These are phyloP conservation scores for Candidula unifasciata DNA, from an alignment of 2,888 invertebrate genomes.

Conservation along the genomic window DNA sequence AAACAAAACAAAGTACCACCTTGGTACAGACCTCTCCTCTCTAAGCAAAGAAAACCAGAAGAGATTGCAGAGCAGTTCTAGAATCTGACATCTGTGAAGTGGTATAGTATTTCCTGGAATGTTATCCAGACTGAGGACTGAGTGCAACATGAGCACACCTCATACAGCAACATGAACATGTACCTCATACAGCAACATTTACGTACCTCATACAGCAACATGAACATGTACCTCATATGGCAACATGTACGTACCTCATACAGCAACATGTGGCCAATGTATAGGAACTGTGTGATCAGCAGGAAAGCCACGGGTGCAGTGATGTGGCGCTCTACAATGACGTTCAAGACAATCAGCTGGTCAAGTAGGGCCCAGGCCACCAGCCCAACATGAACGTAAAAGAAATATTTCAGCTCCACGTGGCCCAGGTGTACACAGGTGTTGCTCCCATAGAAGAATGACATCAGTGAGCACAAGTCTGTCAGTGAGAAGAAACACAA, in stretches of 20 bases:
- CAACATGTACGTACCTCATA: constrained; percentile 31
- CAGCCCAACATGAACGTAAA: constrained; percentile 48
- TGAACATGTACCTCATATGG: background rate
- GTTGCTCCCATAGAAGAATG: constrained; percentile 42
- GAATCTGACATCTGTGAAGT: no score
- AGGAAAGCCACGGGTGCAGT: constrained; percentile 37
- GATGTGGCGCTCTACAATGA: background rate
- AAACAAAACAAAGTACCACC: no score
- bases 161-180: constrained; percentile 41
- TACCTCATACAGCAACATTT: no score
- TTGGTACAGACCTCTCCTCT: no score
- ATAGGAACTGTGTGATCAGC: constrained; percentile 21
- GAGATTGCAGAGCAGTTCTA: no score
- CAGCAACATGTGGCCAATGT: constrained; percentile 41
- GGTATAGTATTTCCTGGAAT: no score
- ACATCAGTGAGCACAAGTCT: background rate
- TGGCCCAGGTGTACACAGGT: background rate
- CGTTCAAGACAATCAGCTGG: constrained; percentile 38
- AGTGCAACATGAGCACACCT: constrained; percentile 1
- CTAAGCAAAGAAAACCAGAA: no score
- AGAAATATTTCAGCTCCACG: constrained; percentile 48
- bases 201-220: constrained; percentile 44
- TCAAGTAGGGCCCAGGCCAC: constrained; percentile 46
- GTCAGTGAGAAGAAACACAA: background rate
- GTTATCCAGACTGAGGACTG: no score